Conservation (phyloP, 2,797 vertebrate species). For the Chaunax sp. region DNA sequence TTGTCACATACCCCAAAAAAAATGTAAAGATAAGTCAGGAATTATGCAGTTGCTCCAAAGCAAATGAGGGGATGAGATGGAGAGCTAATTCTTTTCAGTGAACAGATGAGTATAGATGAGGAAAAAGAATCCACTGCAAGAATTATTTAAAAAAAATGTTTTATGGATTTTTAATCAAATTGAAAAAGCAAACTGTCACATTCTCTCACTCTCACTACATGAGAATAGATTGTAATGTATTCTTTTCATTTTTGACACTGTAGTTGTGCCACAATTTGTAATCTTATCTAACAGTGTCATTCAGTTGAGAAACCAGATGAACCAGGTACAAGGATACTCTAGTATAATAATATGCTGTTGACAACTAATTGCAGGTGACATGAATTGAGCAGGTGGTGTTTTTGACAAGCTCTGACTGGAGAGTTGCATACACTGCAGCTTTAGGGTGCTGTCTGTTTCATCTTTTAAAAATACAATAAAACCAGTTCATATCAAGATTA, state of each 20-base stretch:
- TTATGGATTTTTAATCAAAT: too few species aligned
- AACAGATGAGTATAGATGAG: too few species aligned
- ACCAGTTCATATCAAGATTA: background rate
- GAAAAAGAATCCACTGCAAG: too few species aligned
- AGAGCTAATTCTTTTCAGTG: too few species aligned
- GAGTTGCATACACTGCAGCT: background rate
- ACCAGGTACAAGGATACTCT: background rate
- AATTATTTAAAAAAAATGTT: too few species aligned
- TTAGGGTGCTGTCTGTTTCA: background rate
- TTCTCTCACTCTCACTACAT: too few species aligned
- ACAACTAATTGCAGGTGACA: conserved; percentile 21
- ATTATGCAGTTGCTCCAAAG: background rate
- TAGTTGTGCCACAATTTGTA: background rate
- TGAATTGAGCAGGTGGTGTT: background rate
- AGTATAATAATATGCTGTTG: conserved; percentile 8
- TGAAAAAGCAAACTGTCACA: conserved; percentile 1
- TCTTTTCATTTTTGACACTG: background rate
- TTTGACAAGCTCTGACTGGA: conserved; percentile 4
- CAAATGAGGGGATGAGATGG: background rate
- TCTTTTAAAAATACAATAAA: background rate
- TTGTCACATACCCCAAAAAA: too few species aligned
- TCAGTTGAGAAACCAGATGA: background rate
- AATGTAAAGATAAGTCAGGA: too few species aligned
- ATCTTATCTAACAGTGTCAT: background rate
- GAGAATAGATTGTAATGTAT: background rate